Percentiles rank a stretch among this genome's conserved stretches.
Conservation (phyloP, 2,797 vertebrate genomes). For the Pangasius mekongensis region DNA sequence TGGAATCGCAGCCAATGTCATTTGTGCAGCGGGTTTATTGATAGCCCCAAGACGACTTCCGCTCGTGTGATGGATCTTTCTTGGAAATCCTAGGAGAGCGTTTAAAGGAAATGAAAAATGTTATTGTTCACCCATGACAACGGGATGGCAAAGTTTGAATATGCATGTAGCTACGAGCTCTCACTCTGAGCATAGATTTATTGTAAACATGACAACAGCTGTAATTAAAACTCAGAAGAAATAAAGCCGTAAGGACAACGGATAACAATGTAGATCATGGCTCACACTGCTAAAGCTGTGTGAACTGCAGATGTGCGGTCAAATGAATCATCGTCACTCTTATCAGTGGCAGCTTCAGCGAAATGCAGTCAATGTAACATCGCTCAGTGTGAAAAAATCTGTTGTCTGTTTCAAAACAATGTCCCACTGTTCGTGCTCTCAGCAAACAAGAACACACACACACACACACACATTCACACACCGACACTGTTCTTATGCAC, state of each 20-base stretch:
- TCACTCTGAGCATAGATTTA: conserved; percentile 28
- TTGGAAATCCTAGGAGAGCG: conserved; percentile 46
- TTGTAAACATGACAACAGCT: conserved; percentile 47
- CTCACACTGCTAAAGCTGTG: conserved; percentile 38
- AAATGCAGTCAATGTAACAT: conserved; percentile 55
- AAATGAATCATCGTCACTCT: conserved; percentile 52
- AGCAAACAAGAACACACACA: conserved; percentile 19
- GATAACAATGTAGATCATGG: conserved; percentile 33
- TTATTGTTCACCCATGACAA: conserved; percentile 54
- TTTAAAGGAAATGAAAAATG: conserved; percentile 60
- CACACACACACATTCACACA: conserved; percentile 32
- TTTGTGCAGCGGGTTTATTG: conserved; percentile 50
- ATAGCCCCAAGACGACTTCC: conserved; percentile 56
- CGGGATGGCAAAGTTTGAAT: conserved; percentile 54
- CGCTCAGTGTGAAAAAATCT: conserved; percentile 32
- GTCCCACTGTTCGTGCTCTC: conserved; percentile 49
- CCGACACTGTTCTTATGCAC: conserved; percentile 7
- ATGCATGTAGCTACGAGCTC: conserved; percentile 38
- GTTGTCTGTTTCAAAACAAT: conserved; percentile 55
- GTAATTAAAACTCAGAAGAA: conserved; percentile 47
- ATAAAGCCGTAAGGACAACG: conserved; percentile 32
- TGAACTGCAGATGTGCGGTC: conserved; percentile 52
- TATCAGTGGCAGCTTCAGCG: conserved; percentile 48
- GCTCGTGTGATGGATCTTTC: conserved; percentile 49
- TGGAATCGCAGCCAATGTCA: conserved; percentile 50